Conservation (phyloP, 2,113 vertebrate genomes). For the Periophthalmodon schlosseri region DNA sequence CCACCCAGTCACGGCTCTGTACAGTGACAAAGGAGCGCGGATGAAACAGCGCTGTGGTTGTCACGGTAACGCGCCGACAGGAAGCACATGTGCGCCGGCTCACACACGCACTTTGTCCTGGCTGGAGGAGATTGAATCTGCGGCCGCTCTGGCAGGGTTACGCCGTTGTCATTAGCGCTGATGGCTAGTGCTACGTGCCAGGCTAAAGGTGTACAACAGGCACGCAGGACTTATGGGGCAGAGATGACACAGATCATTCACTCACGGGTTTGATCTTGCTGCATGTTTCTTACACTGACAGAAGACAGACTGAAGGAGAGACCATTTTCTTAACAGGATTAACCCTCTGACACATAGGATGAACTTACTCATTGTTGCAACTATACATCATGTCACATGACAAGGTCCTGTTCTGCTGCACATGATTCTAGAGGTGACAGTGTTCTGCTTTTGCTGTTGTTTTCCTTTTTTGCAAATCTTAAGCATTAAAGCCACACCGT, state of each 20-base stretch:
- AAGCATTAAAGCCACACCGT: no score
- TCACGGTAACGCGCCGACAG: slow-evolving; percentile 65
- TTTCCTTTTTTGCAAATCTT: no score
- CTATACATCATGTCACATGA: not conserved
- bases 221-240: not conserved
- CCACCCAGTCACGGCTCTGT: slow-evolving; percentile 38
- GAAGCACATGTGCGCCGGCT: slow-evolving; percentile 29
- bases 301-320: not conserved
- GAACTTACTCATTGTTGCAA: not conserved
- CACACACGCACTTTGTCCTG: slow-evolving; percentile 29
- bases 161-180: slow-evolving; percentile 36
- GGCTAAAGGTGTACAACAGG: slow-evolving; percentile 8
- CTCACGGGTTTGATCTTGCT: not conserved
- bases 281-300: not conserved
- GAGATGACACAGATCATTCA: slow-evolving; percentile 5
- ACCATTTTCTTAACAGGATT: not conserved
- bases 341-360: not conserved
- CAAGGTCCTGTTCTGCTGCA: not conserved
- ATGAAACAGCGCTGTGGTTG: slow-evolving; percentile 59
- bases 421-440: no score
- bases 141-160: slow-evolving; percentile 36
- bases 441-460: no score
- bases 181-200: slow-evolving; percentile 28
- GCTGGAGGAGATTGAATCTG: slow-evolving; percentile 48
- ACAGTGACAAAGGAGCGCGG: slow-evolving; percentile 60